Evolutionary conservation across 2,797 vertebrate species (phyloP).

Genomic region (Cyprinodon diabolis): DNA sequence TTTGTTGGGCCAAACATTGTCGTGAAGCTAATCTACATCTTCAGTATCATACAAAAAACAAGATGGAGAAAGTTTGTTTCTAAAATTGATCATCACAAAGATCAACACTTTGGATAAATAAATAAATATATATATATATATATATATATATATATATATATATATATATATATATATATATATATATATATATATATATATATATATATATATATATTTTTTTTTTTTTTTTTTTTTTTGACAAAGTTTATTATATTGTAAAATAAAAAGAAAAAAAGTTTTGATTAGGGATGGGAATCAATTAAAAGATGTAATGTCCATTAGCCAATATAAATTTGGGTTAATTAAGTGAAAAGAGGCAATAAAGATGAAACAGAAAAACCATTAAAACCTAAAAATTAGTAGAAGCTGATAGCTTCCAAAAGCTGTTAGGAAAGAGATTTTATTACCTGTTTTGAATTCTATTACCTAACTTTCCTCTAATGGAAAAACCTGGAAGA

Average conservation of each 20-base stretch:
- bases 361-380: neutral
- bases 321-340: neutral
- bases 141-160: too few relatives aligned
- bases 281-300: neutral
- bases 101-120: neutral
- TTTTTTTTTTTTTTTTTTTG: too few relatives aligned
- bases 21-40: neutral
- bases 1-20: neutral
- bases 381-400: neutral
- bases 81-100: neutral
- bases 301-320: neutral
- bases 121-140: too few relatives aligned
- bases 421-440: neutral
- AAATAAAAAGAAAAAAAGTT: neutral
- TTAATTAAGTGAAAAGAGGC: neutral
- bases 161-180: too few relatives aligned
- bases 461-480: neutral
- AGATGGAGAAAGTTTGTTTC: neutral
- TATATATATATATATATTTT: too few relatives aligned
- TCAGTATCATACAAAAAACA: neutral
- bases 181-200: too few relatives aligned
- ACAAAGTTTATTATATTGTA: neutral
- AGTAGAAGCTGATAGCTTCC: neutral
- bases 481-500: neutral
- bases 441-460: neutral